Conservation (phyloP, 2,888 invertebrate species). For the Crioceris asparagi region DNA sequence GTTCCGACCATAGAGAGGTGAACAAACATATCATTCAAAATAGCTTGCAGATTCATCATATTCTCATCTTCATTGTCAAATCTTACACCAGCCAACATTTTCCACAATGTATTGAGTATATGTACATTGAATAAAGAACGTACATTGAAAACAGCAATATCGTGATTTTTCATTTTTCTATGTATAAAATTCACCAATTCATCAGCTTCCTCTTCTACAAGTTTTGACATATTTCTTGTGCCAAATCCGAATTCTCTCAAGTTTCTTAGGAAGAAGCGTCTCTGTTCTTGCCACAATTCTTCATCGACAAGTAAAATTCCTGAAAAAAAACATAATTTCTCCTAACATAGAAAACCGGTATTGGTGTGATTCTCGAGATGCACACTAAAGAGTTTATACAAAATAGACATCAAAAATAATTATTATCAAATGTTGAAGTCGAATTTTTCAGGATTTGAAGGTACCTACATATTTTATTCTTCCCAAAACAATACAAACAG, state of each 20-base stretch:
- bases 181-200: constrained; percentile 50
- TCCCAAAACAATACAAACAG: too few relatives aligned
- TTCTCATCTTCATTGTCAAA: constrained; percentile 49
- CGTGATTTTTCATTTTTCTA: constrained; percentile 35
- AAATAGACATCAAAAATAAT: too few relatives aligned
- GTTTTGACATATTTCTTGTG: constrained; percentile 60
- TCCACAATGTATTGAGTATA: constrained; percentile 71
- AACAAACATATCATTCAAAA: constrained; percentile 60
- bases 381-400: too few relatives aligned
- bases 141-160: constrained; percentile 42
- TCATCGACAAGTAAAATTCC: constrained; percentile 60
- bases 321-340: too few relatives aligned
- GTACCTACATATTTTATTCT: too few relatives aligned
- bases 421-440: too few relatives aligned
- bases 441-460: too few relatives aligned
- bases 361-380: too few relatives aligned
- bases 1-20: constrained; percentile 75
- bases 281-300: constrained; percentile 53
- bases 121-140: constrained; percentile 66
- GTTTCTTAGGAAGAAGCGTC: constrained; percentile 65
- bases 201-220: constrained; percentile 59
- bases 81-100: constrained; percentile 64
- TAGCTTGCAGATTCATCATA: constrained; percentile 53
- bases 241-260: constrained; percentile 76
- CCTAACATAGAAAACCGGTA: too few relatives aligned